Base-by-base conservation (phyloP, 1,140 invertebrate species). In the Cecropterus lyciades region DNA sequence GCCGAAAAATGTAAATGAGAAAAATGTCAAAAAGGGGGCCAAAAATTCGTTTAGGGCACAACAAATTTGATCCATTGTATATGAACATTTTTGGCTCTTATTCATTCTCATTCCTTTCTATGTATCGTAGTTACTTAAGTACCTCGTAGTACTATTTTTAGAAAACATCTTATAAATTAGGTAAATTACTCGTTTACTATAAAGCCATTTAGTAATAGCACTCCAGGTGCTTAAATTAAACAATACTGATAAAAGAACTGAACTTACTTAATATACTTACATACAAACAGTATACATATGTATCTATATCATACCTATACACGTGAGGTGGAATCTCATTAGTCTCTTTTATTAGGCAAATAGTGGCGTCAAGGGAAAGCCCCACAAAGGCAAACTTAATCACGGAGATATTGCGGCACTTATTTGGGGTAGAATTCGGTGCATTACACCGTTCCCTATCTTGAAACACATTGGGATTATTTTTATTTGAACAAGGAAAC, bases 1-100 rank as follows among this genome's bases (percentile, higher is more conserved):
- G 79, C 67, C 62, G 71, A 89, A 90, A 87, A 89, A 91, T 89
- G 84, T 73, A 85, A 77, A 90, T 90, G 78, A 84, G 77, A 73
- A 82, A 82, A 84, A 84, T 83, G 82, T 85, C 83, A 82, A 87
- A 76, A 69, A 77, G 65, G 73, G 55, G 37, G 17, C 8, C 11
- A 11, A 42, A 55, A 40, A 33, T 49, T 73, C 82, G 79, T 80
- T 70, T 77, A 77, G 82, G 85, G 72, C 64, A 11, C 14, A 6
- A 45, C 11, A 24, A 59, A 33, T 59, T 11, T 16, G 3, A 40
- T 11, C 4, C 2, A 16, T 15, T n/a, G 30, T 16, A 15, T 57
- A 11, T 57, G 2, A 15, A 57, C 15, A n/a, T 33, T 11, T 24
- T 30, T 8, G 13, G n/a, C 6, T 33, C 15, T 46, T 40, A 3